These are phyloP conservation scores for Tenthredo livida DNA, from an alignment of 2,888 invertebrate species.

Conservation along the genomic window DNA sequence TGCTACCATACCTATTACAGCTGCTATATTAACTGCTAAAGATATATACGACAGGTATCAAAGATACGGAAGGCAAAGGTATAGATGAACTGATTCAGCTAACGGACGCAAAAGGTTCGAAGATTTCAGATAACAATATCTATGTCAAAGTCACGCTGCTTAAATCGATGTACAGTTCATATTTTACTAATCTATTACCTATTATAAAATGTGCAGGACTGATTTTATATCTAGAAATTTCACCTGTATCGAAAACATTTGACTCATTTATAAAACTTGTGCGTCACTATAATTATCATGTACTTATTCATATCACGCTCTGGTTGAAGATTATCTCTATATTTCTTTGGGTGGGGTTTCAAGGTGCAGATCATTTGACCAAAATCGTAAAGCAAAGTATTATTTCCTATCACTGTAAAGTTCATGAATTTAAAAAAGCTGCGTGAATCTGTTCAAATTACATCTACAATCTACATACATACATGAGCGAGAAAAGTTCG, in stretches of 20 bases:
- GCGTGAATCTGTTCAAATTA: no score
- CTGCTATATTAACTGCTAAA: conserved; percentile 11
- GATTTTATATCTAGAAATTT: background rate
- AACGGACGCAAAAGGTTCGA: background rate
- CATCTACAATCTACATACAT: no score
- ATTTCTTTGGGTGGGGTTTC: background rate
- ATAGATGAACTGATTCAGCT: conserved; percentile 34
- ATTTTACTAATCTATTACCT: background rate
- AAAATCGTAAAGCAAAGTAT: no score
- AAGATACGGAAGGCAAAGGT: conserved; percentile 24
- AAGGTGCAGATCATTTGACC: background rate
- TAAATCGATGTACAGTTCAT: background rate
- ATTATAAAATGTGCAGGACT: background rate
- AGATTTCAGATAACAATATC: conserved; percentile 40
- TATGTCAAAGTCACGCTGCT: conserved; percentile 23
- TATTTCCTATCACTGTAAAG: no score
- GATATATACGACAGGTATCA: conserved; percentile 32
- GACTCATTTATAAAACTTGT: background rate
- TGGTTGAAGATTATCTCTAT: background rate
- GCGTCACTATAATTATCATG: background rate
- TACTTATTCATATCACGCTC: background rate
- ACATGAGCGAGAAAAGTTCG: no score
- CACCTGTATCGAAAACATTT: background rate
- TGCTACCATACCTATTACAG: conserved; percentile 29
- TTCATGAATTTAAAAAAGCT: no score